A percentile compares a stretch with the other conserved stretches of the same genome.
Evolutionary conservation across 2,888 invertebrate species (phyloP).

Genomic region (Drosophila macrospina): DNA sequence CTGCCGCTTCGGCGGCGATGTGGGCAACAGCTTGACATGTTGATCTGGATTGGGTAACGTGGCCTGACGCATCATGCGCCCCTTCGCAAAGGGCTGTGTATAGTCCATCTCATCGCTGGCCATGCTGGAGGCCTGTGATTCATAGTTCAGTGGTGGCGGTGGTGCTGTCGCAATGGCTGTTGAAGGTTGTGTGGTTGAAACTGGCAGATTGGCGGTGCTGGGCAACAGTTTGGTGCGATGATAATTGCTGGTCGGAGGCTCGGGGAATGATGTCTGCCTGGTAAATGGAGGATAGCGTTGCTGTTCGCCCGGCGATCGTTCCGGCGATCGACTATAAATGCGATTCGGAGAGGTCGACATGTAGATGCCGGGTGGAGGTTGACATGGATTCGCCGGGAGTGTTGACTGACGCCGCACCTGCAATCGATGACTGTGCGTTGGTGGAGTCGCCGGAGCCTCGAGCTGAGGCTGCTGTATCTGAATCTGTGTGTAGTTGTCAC

Average conservation of each 20-base stretch:
- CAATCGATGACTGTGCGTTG: conserved; percentile 76
- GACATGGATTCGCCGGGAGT: conserved; percentile 83
- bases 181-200: conserved; percentile 31
- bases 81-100: conserved; percentile 62
- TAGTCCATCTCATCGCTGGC: conserved; percentile 76
- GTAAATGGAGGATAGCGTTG: conserved; percentile 84
- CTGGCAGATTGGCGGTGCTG: conserved; percentile 76
- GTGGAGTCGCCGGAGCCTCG: conserved; percentile 55
- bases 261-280: conserved; percentile 84
- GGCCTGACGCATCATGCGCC: conserved; percentile 83
- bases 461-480: conserved; percentile 64
- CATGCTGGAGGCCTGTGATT: conserved; percentile 67
- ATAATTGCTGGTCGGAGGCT: conserved; percentile 66
- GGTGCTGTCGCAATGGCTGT: background rate
- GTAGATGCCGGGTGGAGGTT: conserved; percentile 78
- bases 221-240: conserved; percentile 82
- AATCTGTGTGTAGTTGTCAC: conserved; percentile 74
- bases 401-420: conserved; percentile 85
- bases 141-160: conserved; percentile 64
- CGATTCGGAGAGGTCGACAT: conserved; percentile 85
- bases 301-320: conserved; percentile 82
- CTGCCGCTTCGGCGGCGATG: conserved; percentile 85
- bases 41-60: conserved; percentile 85
- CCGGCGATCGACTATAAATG: conserved; percentile 84
- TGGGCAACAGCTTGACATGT: conserved; percentile 84